These are phyloP conservation scores for Tolypeutes matacus DNA, from an alignment of 2,797 vertebrate species.

Conservation along the genomic window DNA sequence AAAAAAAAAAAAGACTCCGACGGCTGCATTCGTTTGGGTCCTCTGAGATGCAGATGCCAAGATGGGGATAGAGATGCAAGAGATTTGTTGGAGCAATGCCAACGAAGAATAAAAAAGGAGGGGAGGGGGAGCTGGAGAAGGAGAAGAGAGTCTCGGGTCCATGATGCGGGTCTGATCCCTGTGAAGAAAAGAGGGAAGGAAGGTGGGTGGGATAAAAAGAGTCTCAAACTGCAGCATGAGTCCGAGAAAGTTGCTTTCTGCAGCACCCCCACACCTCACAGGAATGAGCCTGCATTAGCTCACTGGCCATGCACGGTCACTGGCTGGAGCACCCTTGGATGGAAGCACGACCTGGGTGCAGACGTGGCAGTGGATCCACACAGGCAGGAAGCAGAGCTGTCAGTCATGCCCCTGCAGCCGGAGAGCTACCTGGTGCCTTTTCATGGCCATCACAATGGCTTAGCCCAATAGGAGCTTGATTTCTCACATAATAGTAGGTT, in stretches of 20 bases:
- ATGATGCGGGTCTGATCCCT: background rate
- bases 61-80: background rate
- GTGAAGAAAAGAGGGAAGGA: background rate
- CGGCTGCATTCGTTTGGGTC: background rate
- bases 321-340: background rate
- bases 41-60: background rate
- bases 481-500: background rate
- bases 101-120: too few relatives aligned
- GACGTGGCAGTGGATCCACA: too few relatives aligned
- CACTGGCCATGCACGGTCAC: too few relatives aligned
- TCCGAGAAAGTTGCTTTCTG: background rate
- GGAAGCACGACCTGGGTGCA: fast-evolving
- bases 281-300: background rate
- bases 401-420: fast-evolving
- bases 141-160: background rate
- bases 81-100: too few relatives aligned
- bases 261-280: background rate
- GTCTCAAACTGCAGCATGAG: fast-evolving
- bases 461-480: background rate
- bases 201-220: background rate
- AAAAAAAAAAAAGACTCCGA: background rate
- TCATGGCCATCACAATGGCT: background rate
- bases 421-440: background rate
- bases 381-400: background rate
- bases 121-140: fast-evolving